Evolutionary conservation across 2,797 vertebrate genomes (phyloP), one percentile per base, ranked within the genome.

Genomic region (Enteromius anoplus): DNA sequence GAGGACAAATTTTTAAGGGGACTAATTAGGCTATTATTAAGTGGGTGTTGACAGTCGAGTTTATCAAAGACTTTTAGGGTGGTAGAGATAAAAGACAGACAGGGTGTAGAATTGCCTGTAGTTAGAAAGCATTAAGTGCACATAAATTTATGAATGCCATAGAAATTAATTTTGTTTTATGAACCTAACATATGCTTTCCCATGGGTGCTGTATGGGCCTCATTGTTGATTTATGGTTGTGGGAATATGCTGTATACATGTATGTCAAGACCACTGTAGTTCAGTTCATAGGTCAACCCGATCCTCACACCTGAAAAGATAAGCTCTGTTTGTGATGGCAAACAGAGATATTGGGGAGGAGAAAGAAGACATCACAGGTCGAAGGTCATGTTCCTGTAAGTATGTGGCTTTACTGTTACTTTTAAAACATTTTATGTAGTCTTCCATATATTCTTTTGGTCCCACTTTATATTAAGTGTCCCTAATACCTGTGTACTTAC

Each of bases 281-380:
- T 26, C 86, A 79, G 82, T 84, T 91, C 75, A 87, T 85, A 89
- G 86, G 81, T 78, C 86, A 78, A 55, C 37, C 73, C 37, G 75
- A 60, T 85, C 47, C 84, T 78, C 79, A 73, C 81, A 89, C 86
- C 87, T 91, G 91, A 90, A 83, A 83, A 92, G 89, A 91, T 93
- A 93, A 92, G 84, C 58, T 81, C 32, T 51, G 15, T 77, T 64
- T n/a, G 53, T 78, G 26, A 73, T 75, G 75, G 71, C 76, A 60
- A 71, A 64, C 51, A 71, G 65, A 84, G 69, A 80, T 77, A 71
- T 11, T 14, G 60, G 10, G 60, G 47, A 62, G 23, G 66, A 55
- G 73, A 80, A 49, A 55, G 40, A 75, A 85, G 49, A 34, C 65
- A 81, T 58, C 53, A 60, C 55, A 81, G 89, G 88, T 80, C 87